Evolutionary conservation across 2,888 invertebrate genomes (phyloP), one percentile per base, ranked within the genome.

Genomic region (Nasonia oneida): DNA sequence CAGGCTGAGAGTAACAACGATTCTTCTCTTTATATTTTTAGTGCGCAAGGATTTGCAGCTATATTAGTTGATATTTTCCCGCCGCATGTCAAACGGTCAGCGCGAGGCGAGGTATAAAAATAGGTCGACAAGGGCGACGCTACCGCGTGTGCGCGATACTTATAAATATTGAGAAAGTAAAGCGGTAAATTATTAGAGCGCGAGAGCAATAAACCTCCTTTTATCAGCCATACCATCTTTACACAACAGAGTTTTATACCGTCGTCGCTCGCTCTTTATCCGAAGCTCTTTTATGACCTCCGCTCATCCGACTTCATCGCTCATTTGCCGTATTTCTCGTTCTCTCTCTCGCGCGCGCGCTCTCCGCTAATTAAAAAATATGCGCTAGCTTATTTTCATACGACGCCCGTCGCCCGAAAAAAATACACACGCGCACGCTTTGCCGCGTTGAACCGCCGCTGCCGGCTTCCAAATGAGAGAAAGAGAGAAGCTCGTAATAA

Each of bases 301-400:
- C 76, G 64, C 75, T 83, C 87, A 73, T 85, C 82, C 76, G 84
- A 77, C 84, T 86, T 86, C 77, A 86, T 86, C 77, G 82, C 82
- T 84, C 84, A 80, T 82, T 84, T 74, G 82, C 61, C 73, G 50
- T 83, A 37, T 81, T 83, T n/a, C 82, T 81, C 57, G 29, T 64
- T 67, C 74, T 74, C 70, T 23, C 50, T 67, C 29, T 29, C 23
- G 0, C 23, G 23, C 1, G 29, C 64, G 23, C 57, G 8, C 71
- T 50, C 29, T 42, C 29, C 5, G 77, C 75, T 87, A 87, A 87
- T 87, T 87, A 86, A 87, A 86, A 87, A 87, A 86, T 87, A 86
- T 80, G 79, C 76, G 77, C 61, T 79, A 75, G 84, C 87, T 84
- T 42, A 80, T 81, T 87, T 87, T 80, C 79, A 79, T 86, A 86